A percentile compares a stretch with the other conserved stretches of the same genome.
Conservation (phyloP, 2,888 invertebrate genomes). For the Parnassius apollo region DNA sequence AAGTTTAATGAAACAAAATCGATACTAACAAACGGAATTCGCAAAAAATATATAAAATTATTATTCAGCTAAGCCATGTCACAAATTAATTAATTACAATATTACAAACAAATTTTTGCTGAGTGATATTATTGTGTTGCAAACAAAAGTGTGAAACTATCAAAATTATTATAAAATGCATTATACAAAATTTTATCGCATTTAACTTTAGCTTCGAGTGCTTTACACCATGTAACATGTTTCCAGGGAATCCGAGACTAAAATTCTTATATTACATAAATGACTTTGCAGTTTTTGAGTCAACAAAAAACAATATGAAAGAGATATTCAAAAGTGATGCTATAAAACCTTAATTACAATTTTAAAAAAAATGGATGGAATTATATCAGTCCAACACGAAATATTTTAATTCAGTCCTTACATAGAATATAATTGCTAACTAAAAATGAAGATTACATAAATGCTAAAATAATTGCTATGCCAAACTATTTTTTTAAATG, state of each 20-base stretch:
- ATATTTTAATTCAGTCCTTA: neutral
- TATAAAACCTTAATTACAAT: neutral
- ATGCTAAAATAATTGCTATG: neutral
- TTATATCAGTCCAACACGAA: neutral
- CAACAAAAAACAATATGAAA: neutral
- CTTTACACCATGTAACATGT: too few species aligned
- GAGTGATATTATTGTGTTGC: neutral
- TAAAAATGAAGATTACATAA: neutral
- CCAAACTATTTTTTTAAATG: neutral
- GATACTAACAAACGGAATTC: constrained; percentile 16
- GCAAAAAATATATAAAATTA: constrained; percentile 11
- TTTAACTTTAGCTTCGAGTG: too few species aligned
- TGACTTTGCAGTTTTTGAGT: too few species aligned
- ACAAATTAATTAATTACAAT: constrained; percentile 5
- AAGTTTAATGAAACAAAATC: constrained; percentile 25
- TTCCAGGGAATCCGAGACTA: too few species aligned
- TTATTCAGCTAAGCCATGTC: constrained; percentile 10
- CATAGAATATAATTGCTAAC: neutral
- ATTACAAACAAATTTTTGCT: constrained; percentile 12
- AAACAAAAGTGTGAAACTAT: too few species aligned
- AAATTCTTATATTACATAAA: too few species aligned
- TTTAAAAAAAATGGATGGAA: constrained; percentile 1
- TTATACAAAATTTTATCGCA: too few species aligned
- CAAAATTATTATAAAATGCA: too few species aligned
- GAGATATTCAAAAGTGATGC: neutral